Evolutionary conservation across 1,140 invertebrate species (phyloP).

Genomic region (Conus betulinus): DNA sequence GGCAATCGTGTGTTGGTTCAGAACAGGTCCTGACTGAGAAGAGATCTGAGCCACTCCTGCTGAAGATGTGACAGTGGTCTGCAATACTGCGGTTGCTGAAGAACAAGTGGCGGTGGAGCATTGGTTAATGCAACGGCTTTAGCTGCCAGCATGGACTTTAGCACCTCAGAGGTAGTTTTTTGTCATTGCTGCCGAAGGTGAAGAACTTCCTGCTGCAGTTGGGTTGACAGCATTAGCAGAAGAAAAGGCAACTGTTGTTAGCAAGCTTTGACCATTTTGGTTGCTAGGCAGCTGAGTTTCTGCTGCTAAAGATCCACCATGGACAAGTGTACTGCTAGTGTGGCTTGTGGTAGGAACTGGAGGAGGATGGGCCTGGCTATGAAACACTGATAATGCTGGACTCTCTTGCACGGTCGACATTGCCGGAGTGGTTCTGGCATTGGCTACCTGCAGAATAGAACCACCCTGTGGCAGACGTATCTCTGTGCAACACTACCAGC

Average conservation of each 20-base stretch:
- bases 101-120: neutral
- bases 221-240: neutral
- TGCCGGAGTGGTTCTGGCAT: neutral
- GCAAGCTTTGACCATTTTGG: neutral
- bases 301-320: neutral
- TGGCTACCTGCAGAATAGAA: neutral
- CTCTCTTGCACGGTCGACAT: neutral
- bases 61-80: neutral
- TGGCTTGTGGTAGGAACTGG: neutral
- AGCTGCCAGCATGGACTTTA: constrained; percentile 31
- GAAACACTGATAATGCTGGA: neutral
- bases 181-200: neutral
- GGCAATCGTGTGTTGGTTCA: neutral
- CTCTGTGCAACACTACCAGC: neutral
- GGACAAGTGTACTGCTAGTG: neutral
- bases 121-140: neutral
- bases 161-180: constrained; percentile 11
- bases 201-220: neutral
- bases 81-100: neutral
- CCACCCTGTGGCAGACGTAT: neutral
- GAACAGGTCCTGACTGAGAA: neutral
- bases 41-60: neutral
- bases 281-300: neutral
- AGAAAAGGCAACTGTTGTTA: neutral
- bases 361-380: neutral